Conservation (phyloP, 92 coral and sea anemone genomes). For the Phenganax subtilis region DNA sequence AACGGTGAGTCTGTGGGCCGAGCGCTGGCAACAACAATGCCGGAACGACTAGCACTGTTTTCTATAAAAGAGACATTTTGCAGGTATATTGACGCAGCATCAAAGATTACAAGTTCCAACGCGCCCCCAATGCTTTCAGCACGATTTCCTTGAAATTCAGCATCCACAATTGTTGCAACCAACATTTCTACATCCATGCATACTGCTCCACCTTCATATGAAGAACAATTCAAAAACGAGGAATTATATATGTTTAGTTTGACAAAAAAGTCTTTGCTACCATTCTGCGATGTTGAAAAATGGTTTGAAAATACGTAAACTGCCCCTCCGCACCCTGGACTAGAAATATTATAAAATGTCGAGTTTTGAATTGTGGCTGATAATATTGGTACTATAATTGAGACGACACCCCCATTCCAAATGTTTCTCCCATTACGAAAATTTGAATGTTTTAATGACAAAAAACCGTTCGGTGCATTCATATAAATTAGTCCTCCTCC, state of each 20-base stretch:
- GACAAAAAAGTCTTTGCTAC: neutral
- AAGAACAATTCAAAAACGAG: conserved; percentile 19
- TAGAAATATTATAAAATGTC: neutral
- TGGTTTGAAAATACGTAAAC: neutral
- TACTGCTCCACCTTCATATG: conserved; percentile 27
- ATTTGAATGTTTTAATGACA: conserved; percentile 3
- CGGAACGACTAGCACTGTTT: no score
- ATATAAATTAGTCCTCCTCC: conserved; percentile 21
- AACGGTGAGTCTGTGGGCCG: no score
- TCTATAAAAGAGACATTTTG: no score
- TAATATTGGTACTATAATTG: neutral
- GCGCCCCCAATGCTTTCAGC: neutral
- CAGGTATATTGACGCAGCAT: no score
- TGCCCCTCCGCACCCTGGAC: neutral
- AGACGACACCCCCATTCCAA: conserved; percentile 38
- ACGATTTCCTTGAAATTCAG: conserved; percentile 6
- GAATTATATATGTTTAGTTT: conserved; percentile 9
- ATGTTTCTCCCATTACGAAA: neutral
- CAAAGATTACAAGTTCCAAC: no score
- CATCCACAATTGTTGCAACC: neutral
- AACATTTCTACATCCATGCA: neutral
- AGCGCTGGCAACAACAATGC: no score
- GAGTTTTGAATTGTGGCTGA: conserved; percentile 14
- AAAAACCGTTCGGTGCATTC: neutral
- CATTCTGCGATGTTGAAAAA: no score